Evolutionary conservation across 2,888 invertebrate species (phyloP).

Genomic region (Strigamia transsilvanica): DNA sequence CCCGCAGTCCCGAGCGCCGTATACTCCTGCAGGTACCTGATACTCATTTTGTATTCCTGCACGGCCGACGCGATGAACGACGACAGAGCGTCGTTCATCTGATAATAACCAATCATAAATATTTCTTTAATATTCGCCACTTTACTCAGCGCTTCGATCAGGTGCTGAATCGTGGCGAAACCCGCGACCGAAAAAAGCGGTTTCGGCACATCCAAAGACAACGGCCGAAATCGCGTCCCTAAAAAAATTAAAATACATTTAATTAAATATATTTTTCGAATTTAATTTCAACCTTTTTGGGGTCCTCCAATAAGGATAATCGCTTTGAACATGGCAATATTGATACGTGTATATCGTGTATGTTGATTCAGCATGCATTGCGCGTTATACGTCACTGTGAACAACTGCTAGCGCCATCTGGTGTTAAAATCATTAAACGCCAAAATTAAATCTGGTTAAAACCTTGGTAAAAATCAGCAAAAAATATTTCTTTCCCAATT

Average conservation of each 20-base stretch:
- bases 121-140: constrained; percentile 83
- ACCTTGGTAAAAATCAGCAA: too few relatives aligned
- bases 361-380: too few relatives aligned
- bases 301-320: constrained; percentile 68
- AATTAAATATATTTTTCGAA: not conserved
- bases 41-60: constrained; percentile 75
- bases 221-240: constrained; percentile 96
- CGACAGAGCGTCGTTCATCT: constrained; percentile 77
- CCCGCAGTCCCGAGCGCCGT: constrained; percentile 95
- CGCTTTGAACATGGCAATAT: constrained; percentile 66
- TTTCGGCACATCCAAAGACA: constrained; percentile 96
- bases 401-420: too few relatives aligned
- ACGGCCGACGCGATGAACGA: constrained; percentile 88
- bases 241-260: constrained; percentile 61
- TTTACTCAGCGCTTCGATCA: constrained; percentile 86
- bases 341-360: too few relatives aligned
- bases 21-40: constrained; percentile 93
- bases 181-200: constrained; percentile 98
- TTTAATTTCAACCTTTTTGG: constrained; percentile 65
- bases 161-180: constrained; percentile 93
- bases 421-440: too few relatives aligned
- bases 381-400: too few relatives aligned
- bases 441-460: too few relatives aligned
- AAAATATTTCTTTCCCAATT: too few relatives aligned
- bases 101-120: constrained; percentile 92